Evolutionary conservation across 2,797 vertebrate species (phyloP), one percentile per base, ranked within the genome.

Genomic region (Xiphorhynchus erythropygius): DNA sequence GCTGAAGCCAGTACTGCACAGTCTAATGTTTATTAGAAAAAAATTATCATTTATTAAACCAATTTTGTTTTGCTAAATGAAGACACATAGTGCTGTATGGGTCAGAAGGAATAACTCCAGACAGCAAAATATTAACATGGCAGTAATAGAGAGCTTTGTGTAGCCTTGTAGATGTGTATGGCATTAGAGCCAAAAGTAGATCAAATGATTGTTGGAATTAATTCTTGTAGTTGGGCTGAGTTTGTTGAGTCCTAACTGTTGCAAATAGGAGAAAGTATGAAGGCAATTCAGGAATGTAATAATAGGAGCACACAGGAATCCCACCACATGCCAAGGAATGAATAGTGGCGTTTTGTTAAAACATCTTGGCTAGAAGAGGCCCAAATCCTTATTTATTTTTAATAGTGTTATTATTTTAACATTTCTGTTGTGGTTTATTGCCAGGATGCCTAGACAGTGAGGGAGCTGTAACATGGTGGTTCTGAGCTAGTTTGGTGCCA

Each of bases 331-430:
- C 84, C 57, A 53, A 65, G 53, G 87, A 93, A 93, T 33, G 73
- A 94, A 89, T 14, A 87, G 71, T 76, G 82, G 63, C 1, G 33
- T 87, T 96, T 81, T 88, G 44, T 89, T 87, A 44, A 50, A 85
- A 84, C 39, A 24, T 88, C 90, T 92, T 73, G 62, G 50, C 65
- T 94, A 62, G 90, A 97, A 91, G 65, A 69, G 89, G 65, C 47
- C 53, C n/a, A 60, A 87, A 85, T 75, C 39, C 46, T 41, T 84
- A 49, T 87, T 92, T 89, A 55, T 89, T 87, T 75, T 82, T 80
- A 63, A 84, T 88, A 44, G 46, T 55, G 30, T 93, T 95, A 81
- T 94, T 94, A 89, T 92, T 95, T 90, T 91, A 96, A 86, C 91
- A 73, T 94, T 97, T 68, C 87, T 94, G 42, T 86, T 93, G 91